Conservation (phyloP, 1,140 invertebrate species). For the Drosophila santomea region DNA sequence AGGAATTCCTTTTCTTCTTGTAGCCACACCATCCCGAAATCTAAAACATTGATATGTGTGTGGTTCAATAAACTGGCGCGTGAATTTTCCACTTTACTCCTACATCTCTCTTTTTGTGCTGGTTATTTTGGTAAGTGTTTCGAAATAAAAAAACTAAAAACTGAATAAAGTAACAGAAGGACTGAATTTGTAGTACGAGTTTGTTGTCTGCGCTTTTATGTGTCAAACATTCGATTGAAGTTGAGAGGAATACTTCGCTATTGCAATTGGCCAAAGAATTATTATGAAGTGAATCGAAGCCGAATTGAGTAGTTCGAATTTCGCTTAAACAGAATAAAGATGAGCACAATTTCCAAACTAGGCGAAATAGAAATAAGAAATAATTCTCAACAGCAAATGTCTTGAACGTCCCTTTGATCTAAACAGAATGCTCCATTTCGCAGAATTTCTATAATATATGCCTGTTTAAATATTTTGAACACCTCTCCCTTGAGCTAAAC, state of each 20-base stretch:
- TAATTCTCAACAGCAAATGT: background rate
- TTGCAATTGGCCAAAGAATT: constrained; percentile 1
- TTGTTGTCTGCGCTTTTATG: constrained; percentile 56
- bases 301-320: too few relatives aligned
- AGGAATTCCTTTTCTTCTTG: constrained; percentile 37
- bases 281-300: constrained; percentile 11
- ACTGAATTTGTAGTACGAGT: constrained; percentile 13
- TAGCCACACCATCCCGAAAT: background rate
- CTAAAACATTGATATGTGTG: constrained; percentile 17
- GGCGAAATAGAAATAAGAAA: too few relatives aligned
- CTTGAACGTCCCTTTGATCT: background rate
- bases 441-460: background rate
- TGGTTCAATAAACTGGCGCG: constrained; percentile 78
- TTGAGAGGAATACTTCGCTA: constrained; percentile 15
- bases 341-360: background rate
- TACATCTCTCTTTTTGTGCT: constrained; percentile 36
- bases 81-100: constrained; percentile 71
- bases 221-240: constrained; percentile 63
- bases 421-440: background rate
- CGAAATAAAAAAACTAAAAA: constrained; percentile 2
- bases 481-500: constrained; percentile 4
- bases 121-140: constrained; percentile 60
- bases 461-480: background rate
- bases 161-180: background rate
- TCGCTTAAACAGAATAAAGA: too few relatives aligned